phyloP scores from a whole-genome alignment of 2,113 vertebrate species.

The Carassius auratus region DNA sequence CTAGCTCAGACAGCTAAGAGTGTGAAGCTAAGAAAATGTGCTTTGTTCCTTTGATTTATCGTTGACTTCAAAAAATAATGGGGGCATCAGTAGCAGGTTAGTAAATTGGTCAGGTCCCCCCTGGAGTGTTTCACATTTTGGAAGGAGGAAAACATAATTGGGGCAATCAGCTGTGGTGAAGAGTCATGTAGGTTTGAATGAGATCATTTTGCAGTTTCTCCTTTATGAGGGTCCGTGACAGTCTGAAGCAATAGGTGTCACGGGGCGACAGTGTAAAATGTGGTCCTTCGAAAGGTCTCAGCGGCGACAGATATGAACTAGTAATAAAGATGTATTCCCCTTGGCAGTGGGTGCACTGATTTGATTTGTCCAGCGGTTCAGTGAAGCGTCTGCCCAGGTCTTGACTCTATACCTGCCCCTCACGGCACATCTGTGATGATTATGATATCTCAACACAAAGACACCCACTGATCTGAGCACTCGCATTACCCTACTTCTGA shows the following conservation, averaged over 20 bases:
- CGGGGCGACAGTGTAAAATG: constrained; percentile 46
- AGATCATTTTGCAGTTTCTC: constrained; percentile 41
- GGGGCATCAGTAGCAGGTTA: neutral
- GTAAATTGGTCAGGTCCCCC: constrained; percentile 22
- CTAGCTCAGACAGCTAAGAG: neutral
- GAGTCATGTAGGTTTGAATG: constrained; percentile 45
- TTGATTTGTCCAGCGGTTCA: constrained; percentile 48
- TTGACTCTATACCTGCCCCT: constrained; percentile 30
- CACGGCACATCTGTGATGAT: constrained; percentile 42
- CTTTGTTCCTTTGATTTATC: neutral
- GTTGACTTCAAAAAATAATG: neutral
- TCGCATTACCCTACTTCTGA: constrained; percentile 18
- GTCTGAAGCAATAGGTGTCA: constrained; percentile 41
- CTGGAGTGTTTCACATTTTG: constrained; percentile 51
- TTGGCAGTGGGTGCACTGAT: constrained; percentile 19
- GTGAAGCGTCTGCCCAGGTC: neutral
- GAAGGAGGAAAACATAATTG: constrained; percentile 47
- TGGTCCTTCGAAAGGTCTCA: constrained; percentile 33
- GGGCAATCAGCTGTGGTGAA: constrained; percentile 39
- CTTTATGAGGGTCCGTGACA: constrained; percentile 50
- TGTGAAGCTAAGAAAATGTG: neutral
- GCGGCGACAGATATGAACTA: constrained; percentile 44
- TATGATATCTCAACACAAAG: neutral
- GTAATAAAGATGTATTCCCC: constrained; percentile 51
- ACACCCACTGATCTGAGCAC: neutral